Conservation (phyloP, 2,797 vertebrate genomes). For the Phyllotis vaccarum region DNA sequence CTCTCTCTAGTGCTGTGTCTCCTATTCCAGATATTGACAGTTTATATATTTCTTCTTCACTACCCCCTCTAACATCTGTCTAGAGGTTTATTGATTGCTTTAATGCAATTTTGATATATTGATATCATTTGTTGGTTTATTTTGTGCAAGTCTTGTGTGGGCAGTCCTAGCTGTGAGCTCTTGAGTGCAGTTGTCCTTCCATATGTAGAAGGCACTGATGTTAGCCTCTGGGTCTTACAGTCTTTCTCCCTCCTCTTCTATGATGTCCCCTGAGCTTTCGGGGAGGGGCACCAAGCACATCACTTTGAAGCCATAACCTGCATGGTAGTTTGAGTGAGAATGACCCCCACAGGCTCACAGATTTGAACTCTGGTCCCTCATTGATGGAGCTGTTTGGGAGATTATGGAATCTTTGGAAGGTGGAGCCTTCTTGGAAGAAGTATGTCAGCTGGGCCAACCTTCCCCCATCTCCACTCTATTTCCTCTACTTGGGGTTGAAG, state of each 20-base stretch:
- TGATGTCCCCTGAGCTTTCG: background rate
- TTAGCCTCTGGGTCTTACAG: background rate
- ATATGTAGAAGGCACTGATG: background rate
- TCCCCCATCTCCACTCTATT: background rate
- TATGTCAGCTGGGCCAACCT: background rate
- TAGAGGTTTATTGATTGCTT: background rate
- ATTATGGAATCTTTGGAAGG: background rate
- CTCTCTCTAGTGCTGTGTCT: background rate
- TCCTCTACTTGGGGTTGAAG: background rate
- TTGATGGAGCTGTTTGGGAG: background rate
- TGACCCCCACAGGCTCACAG: too few species aligned
- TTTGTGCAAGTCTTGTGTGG: background rate
- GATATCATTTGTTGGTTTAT: background rate
- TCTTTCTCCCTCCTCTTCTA: background rate
- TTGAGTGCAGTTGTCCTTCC: too few species aligned
- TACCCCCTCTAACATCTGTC: background rate
- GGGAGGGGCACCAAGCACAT: background rate
- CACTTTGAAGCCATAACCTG: background rate
- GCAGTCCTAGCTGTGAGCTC: background rate
- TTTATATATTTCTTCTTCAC: background rate
- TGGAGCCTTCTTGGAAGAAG: background rate
- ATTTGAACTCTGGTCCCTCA: background rate
- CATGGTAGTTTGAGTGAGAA: background rate
- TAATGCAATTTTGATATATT: background rate
- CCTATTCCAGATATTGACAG: background rate